Evolutionary conservation across 2,113 vertebrate genomes (phyloP).

Genomic region (Upupa epops): DNA sequence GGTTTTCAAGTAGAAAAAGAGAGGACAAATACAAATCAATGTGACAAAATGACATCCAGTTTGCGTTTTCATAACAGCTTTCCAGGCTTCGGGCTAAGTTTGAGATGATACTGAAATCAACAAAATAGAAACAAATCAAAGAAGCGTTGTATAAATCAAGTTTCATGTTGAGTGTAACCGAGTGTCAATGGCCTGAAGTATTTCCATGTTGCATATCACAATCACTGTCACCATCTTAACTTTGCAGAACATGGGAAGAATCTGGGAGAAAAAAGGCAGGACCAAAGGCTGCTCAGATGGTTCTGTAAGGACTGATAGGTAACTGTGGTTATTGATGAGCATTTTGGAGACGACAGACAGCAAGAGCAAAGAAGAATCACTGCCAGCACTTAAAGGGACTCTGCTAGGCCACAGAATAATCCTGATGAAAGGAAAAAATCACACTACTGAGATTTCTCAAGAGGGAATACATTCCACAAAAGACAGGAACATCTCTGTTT

Average conservation of each 20-base stretch:
- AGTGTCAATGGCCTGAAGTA: not conserved
- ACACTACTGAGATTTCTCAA: not conserved
- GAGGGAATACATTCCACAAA: not conserved
- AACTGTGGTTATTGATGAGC: not conserved
- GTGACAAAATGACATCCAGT: not conserved
- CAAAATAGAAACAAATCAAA: not conserved
- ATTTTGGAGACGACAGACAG: not conserved
- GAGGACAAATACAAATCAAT: not conserved
- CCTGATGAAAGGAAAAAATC: not conserved
- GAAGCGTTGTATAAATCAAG: not conserved
- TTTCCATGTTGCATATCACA: not conserved
- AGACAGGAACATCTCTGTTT: not conserved
- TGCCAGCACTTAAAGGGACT: not conserved
- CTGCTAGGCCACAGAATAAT: not conserved
- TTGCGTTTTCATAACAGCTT: not conserved
- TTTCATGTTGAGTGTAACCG: not conserved
- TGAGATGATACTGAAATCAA: not conserved
- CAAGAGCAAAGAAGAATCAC: not conserved
- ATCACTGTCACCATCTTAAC: not conserved
- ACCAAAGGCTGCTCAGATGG: not conserved
- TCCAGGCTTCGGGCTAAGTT: not conserved
- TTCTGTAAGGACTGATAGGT: slow-evolving; percentile 2
- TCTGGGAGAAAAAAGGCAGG: not conserved
- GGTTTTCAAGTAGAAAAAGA: not conserved
- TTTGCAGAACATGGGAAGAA: not conserved